Evolutionary conservation across 2,113 vertebrate genomes (phyloP), one percentile per base, ranked within the genome.

Genomic region (Cephalopterus ornatus): DNA sequence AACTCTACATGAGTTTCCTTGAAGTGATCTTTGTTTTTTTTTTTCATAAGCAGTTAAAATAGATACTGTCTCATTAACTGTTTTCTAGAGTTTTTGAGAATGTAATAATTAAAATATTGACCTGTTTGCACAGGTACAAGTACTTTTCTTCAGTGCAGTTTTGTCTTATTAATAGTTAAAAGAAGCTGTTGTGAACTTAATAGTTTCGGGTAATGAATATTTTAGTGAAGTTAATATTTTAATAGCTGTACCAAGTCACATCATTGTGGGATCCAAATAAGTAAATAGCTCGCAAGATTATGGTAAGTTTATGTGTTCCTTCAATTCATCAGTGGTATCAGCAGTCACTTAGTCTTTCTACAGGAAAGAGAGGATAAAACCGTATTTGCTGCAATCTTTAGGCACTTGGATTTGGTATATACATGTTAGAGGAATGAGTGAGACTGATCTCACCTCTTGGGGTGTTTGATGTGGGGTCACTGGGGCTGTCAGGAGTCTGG

Each of bases 181-280:
- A 68, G 71, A 79, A 70, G 49, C 76, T 89, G 44, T 79, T 88
- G 67, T 95, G 67, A 95, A 63, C 42, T 2, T 32, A 90, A 59
- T 85, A 74, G 42, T 90, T 95, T 71, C 10, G 61, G 50, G 67
- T 62, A 55, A 83, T 92, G 79, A 95, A 94, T 97, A 90, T 94
- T 95, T 93, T 41, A 96, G 72, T 72, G 61, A 63, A 94, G 77
- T 93, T 90, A 92, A 93, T 96, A 77, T 95, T 96, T 94, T 80
- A 95, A 61, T 93, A 94, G 55, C 6, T 74, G 44, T 23, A 74
- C n/a, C 24, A 67, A 66, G n/a, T 74, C 85, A 19, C 42, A 44
- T 74, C 30, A 66, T 76, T 86, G 63, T 83, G 70, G 26, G 59
- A 24, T 56, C 83, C 61, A 35, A 47, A 52, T 33, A 35, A 61